Conservation (phyloP, 2,888 invertebrate species). For the Tipula lateralis region DNA sequence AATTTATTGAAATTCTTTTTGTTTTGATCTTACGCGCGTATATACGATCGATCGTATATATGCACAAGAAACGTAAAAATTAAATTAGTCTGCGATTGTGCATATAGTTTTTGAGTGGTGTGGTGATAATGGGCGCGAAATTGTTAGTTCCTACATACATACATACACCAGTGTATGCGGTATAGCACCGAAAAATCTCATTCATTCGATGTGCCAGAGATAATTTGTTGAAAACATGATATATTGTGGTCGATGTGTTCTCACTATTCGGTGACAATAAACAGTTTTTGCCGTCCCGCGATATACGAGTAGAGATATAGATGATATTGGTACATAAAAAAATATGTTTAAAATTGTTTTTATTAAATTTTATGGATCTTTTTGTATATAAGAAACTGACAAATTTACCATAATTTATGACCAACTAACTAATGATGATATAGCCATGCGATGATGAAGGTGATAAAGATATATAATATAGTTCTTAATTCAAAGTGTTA, state of each 20-base stretch:
- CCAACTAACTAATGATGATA: slow-evolving; percentile 1
- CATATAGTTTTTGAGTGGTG: background rate
- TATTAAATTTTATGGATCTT: background rate
- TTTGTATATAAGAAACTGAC: background rate
- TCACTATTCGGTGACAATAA: background rate
- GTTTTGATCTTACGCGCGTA: background rate
- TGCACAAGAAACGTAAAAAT: background rate
- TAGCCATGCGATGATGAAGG: background rate
- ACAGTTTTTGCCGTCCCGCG: background rate
- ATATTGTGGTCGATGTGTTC: background rate
- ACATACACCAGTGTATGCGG: background rate
- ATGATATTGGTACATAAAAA: background rate
- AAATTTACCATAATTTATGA: slow-evolving; percentile 5
- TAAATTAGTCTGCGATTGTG: background rate
- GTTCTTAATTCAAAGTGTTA: slow-evolving; percentile 6
- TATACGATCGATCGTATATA: background rate
- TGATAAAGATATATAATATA: slow-evolving; percentile 6
- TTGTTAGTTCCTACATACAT: background rate
- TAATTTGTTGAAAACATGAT: background rate
- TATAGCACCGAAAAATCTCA: background rate
- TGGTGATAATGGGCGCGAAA: background rate
- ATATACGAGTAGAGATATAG: background rate
- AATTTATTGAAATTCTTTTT: background rate
- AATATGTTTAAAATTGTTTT: background rate
- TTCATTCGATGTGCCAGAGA: background rate